These are phyloP conservation scores for Pseudomyrmex concolor DNA, from an alignment of 1,140 invertebrate species.

Conservation along the genomic window DNA sequence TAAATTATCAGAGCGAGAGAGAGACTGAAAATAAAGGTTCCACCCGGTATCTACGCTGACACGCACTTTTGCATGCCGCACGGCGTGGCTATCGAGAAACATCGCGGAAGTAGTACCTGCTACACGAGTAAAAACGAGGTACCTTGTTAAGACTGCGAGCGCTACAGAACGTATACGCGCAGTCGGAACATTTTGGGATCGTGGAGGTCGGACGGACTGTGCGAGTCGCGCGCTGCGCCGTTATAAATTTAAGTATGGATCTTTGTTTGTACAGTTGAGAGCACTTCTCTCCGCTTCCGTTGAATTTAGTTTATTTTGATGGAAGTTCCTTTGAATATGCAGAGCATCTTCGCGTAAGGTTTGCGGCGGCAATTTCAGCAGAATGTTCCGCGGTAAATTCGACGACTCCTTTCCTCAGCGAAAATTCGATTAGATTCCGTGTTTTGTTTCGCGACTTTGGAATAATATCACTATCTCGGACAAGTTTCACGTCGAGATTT, in stretches of 20 bases:
- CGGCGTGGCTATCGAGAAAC: constrained; percentile 52
- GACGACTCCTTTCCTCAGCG: background rate
- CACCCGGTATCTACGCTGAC: constrained; percentile 59
- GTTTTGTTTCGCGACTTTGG: constrained; percentile 14
- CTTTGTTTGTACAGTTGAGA: constrained; percentile 46
- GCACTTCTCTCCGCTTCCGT: constrained; percentile 13
- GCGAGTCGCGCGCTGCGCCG: background rate
- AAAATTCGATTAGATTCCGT: constrained; percentile 37
- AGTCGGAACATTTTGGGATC: background rate
- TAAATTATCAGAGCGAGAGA: constrained; percentile 57
- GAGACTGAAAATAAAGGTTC: constrained; percentile 62
- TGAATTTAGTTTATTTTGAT: constrained; percentile 52
- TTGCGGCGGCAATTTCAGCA: constrained; percentile 32
- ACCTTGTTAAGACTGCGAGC: background rate
- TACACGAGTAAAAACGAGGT: constrained; percentile 38
- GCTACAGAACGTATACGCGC: constrained; percentile 1
- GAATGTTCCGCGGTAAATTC: background rate
- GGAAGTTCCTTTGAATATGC: constrained; percentile 48
- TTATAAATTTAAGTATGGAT: constrained; percentile 45
- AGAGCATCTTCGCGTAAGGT: constrained; percentile 2
- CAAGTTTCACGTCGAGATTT: constrained; percentile 8
- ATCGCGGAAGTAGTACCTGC: constrained; percentile 10
- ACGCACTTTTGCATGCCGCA: constrained; percentile 71
- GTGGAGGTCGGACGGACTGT: background rate
- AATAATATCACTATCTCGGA: constrained; percentile 15